A percentile compares a stretch with the other conserved stretches of the same genome.
phyloP scores from a whole-genome alignment of 2,797 vertebrate species.

The Nyctibius grandis region DNA sequence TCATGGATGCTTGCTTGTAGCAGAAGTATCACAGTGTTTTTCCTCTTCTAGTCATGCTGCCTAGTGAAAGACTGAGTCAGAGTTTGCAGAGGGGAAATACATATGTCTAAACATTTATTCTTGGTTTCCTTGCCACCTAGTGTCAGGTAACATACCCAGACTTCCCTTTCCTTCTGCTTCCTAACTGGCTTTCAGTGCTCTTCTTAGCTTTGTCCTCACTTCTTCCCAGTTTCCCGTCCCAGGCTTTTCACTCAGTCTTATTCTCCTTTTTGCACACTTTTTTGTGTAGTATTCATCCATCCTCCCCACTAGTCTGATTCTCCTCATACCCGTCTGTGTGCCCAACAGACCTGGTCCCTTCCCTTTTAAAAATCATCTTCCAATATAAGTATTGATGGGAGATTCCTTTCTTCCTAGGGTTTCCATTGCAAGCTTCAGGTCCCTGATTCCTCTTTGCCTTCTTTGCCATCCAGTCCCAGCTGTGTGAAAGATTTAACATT shows the following conservation, averaged over 20 bases:
- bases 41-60: background rate
- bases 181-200: background rate
- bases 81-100: background rate
- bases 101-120: background rate
- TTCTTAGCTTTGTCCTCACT: background rate
- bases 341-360: background rate
- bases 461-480: background rate
- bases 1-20: background rate
- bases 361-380: background rate
- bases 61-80: background rate
- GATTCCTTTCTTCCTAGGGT: background rate
- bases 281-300: background rate
- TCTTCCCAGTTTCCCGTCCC: background rate
- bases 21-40: background rate
- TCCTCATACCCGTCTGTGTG: background rate
- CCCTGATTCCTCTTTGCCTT: background rate
- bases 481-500: background rate
- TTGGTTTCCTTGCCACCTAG: background rate
- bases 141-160: background rate
- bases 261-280: background rate
- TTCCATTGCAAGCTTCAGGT: background rate
- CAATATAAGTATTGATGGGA: rapidly evolving
- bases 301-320: background rate
- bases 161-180: background rate
- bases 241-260: background rate